These are phyloP conservation scores for Marisa cornuarietis DNA, from an alignment of 1,140 invertebrate genomes.

Conservation along the genomic window DNA sequence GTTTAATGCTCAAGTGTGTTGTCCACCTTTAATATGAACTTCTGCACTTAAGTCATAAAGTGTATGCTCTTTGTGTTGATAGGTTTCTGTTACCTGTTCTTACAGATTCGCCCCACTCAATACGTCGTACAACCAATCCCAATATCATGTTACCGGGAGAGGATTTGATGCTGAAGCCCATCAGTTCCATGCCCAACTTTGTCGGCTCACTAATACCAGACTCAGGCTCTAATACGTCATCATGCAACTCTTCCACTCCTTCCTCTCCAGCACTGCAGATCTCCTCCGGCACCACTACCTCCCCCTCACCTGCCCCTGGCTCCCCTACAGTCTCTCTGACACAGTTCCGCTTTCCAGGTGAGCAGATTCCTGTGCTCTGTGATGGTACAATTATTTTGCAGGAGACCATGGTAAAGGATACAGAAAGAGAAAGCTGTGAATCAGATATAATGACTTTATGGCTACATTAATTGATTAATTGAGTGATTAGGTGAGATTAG, in stretches of 20 bases:
- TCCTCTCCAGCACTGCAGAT: slow-evolving; percentile 82
- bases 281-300: slow-evolving; percentile 41
- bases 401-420: not conserved
- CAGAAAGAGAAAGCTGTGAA: not conserved
- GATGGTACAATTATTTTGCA: not conserved
- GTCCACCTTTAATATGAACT: too few relatives aligned
- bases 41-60: too few relatives aligned
- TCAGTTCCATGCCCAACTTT: slow-evolving; percentile 40
- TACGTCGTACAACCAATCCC: slow-evolving; percentile 31
- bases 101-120: slow-evolving; percentile 52
- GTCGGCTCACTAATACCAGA: slow-evolving; percentile 70
- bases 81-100: slow-evolving; percentile 16
- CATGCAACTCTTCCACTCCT: slow-evolving; percentile 94
- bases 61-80: not conserved
- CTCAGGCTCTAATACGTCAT: slow-evolving; percentile 93
- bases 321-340: slow-evolving; percentile 59
- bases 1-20: too few relatives aligned
- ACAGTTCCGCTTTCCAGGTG: slow-evolving; percentile 89
- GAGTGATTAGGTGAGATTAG: too few relatives aligned
- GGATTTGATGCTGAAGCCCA: slow-evolving; percentile 33
- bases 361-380: slow-evolving; percentile 8
- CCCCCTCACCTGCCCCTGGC: slow-evolving; percentile 52
- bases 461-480: too few relatives aligned
- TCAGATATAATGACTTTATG: too few relatives aligned
- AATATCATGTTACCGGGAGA: slow-evolving; percentile 29